Base-by-base conservation (phyloP, 2,797 vertebrate genomes). In the Pangasius macronema region DNA sequence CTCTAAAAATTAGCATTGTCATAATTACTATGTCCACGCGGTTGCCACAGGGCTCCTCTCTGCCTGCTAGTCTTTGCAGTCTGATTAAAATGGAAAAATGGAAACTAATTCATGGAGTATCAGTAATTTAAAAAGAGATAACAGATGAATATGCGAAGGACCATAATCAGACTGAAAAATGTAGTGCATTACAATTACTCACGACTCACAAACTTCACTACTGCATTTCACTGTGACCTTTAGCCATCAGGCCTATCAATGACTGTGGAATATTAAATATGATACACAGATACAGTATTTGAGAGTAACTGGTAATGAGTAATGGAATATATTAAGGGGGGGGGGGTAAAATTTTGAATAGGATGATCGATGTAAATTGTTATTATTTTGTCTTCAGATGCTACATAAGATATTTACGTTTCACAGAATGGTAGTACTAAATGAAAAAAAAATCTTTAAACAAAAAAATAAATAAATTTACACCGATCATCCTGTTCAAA, bases 1-100 rank as follows among this genome's bases (percentile, higher is more conserved):
- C 80, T 65, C 63, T 27, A 49, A n/a, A 86, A 73, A 82, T 82
- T 14, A 20, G 18, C n/a, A 63, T 11, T 82, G 51, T 81, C 9
- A n/a, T 59, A 70, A 86, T 86, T 82, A 82, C 24, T 72, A 79
- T 81, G 77, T 46, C 77, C 67, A 30, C 7, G 27, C 22, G 13
- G 53, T 55, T 73, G 39, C 67, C n/a, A n/a, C n/a, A 22, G 18
- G 55, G 55, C 59, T 82, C 20, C 73, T 55, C 49, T 81, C 33
- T n/a, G 51, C 65, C 65, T 22, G 20, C 55, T 61, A 51, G 33
- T 86, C 65, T 46, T 68, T 82, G 36, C 72, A 49, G 36, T 33
- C 67, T 82, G 39, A 86, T 82, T 86, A 86, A 82, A 72, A 86
- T 68, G 24, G 46, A 67, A 80, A 68, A 77, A 85, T 33, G 30